These are phyloP conservation scores for Charadrius vociferus DNA, from an alignment of 2,113 vertebrate species.

Conservation along the genomic window DNA sequence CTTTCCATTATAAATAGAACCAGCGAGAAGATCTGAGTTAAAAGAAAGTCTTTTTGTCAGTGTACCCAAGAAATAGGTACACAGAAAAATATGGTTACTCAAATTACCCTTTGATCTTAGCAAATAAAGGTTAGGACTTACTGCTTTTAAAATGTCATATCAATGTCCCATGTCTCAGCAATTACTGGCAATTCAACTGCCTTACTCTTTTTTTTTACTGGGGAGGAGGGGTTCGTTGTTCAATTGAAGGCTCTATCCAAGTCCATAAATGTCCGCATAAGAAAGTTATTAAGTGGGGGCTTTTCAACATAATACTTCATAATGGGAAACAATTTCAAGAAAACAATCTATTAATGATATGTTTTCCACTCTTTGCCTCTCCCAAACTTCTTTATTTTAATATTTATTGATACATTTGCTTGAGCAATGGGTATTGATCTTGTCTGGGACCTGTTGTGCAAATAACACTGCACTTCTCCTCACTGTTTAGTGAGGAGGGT, in stretches of 20 bases:
- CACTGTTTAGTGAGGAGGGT: neutral
- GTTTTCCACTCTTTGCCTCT: neutral
- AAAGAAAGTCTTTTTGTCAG: neutral
- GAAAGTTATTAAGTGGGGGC: neutral
- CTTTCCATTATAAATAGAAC: neutral
- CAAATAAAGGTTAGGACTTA: neutral
- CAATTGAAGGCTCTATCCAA: neutral
- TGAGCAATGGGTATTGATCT: neutral
- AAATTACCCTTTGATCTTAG: neutral
- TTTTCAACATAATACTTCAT: neutral
- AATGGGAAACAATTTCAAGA: neutral
- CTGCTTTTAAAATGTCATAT: neutral
- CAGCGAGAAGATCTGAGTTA: neutral
- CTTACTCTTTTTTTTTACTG: neutral
- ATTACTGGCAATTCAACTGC: neutral
- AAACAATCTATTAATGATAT: neutral
- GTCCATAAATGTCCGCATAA: neutral
- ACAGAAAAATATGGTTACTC: neutral
- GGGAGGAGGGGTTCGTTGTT: neutral
- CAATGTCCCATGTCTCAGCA: neutral
- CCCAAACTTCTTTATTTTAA: neutral
- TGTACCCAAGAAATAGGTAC: neutral
- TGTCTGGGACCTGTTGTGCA: neutral
- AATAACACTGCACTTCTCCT: neutral
- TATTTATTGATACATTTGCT: neutral